Evolutionary conservation across 2,888 invertebrate species (phyloP), one percentile per base, ranked within the genome.

Genomic region (Aelia acuminata): DNA sequence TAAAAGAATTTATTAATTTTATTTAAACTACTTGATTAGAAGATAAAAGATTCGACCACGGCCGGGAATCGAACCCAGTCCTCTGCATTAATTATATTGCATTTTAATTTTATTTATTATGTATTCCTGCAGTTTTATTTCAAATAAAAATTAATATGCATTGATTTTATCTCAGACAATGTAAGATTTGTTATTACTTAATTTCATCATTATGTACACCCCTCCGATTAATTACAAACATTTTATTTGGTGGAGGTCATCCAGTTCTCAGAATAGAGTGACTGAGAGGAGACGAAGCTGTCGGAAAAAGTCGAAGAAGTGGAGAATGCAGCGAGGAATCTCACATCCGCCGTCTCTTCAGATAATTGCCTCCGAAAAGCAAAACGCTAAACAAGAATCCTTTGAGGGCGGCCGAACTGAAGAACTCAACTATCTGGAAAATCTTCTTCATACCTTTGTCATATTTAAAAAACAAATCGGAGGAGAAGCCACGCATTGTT

Each of bases 331-430:
- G 35, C 31, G 63, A 70, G 63, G 63, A 70, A 70, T 70, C 63
- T 70, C 63, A 8, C 63, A 35, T 35, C 63, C 63, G 18, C 20
- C 31, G 13, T 35, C 35, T 35, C 31, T 35, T 7, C 31, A 35
- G 63, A 70, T 70, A 70, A 70, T 70, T 70, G 63, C 63, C 63
- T 70, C 63, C 63, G 63, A 70, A 70, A 70, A 70, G 63, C 63
- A 70, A 70, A 70, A 35, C 63, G 31, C 63, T 20, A 15, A 20
- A 35, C 31, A 70, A 70, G 63, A 70, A 70, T 70, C 63, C 63
- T 70, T 70, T 70, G 63, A 70, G 63, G 18, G 31, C 63, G 63
- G 63, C 63, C 63, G 63, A 70, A 70, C 63, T 31, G 18, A 70
- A 70, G 63, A 70, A 70, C 31, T 70, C 63, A 70, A 70, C 31